Conservation (phyloP, 2,113 vertebrate genomes). For the Ellobius talpinus region DNA sequence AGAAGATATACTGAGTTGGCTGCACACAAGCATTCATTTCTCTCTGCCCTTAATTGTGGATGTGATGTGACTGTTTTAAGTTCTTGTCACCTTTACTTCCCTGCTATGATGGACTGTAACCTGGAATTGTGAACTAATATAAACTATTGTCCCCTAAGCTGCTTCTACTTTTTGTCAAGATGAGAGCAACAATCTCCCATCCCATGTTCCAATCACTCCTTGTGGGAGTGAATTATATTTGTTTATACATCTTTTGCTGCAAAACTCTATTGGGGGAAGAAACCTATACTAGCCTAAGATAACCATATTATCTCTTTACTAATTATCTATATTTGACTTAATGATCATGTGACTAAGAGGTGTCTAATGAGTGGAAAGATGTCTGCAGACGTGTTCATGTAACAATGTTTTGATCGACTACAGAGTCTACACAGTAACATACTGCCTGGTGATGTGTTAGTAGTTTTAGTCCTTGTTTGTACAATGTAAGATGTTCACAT, state of each 20-base stretch:
- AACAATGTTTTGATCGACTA: not conserved
- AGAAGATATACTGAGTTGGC: no score
- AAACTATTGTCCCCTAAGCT: no score
- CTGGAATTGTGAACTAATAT: not conserved
- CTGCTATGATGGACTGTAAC: not conserved
- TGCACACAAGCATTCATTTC: not conserved
- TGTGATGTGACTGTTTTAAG: not conserved
- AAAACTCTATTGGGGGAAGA: not conserved
- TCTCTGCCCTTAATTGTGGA: not conserved
- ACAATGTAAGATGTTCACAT: not conserved
- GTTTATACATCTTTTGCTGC: not conserved
- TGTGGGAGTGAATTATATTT: not conserved
- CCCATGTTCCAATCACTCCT: not conserved
- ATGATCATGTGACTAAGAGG: not conserved
- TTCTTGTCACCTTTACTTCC: not conserved
- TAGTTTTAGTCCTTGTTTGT: not conserved
- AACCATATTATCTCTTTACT: not conserved
- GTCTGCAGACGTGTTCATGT: not conserved
- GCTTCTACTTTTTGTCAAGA: not conserved
- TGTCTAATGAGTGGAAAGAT: not conserved
- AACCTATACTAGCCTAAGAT: not conserved
- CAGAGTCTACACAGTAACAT: not conserved
- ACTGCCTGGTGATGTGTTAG: not conserved
- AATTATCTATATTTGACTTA: not conserved
- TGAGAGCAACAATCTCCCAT: not conserved